Conservation (phyloP, 2,888 invertebrate species). For the Agonopterix alstromeriana region DNA sequence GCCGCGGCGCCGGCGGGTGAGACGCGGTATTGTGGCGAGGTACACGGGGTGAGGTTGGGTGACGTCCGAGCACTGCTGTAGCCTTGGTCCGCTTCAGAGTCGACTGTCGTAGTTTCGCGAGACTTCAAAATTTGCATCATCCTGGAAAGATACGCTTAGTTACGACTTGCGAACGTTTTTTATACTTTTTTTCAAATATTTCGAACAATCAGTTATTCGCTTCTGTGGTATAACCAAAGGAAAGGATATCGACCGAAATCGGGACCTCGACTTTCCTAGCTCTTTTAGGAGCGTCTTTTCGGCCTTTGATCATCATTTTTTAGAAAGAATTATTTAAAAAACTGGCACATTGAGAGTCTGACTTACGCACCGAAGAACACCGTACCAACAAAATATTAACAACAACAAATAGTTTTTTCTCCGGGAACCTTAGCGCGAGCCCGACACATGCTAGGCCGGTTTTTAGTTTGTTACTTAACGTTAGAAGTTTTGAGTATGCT, state of each 20-base stretch:
- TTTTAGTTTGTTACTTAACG: background rate
- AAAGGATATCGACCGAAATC: constrained; percentile 30
- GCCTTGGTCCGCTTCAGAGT: constrained; percentile 43
- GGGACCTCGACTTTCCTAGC: constrained; percentile 56
- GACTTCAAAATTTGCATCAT: constrained; percentile 67
- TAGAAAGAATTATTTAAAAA: background rate
- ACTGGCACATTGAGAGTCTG: too few species aligned
- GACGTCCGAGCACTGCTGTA: constrained; percentile 60
- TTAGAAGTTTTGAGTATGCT: background rate
- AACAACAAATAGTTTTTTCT: too few species aligned
- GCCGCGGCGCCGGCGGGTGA: background rate
- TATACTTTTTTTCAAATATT: background rate
- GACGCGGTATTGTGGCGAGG: constrained; percentile 28
- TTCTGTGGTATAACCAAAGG: constrained; percentile 57
- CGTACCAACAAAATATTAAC: too few species aligned
- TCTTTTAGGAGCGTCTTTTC: constrained; percentile 36
- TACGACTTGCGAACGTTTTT: too few species aligned
- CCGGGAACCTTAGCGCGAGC: too few species aligned
- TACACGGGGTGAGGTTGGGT: constrained; percentile 49
- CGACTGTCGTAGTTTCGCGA: constrained; percentile 30
- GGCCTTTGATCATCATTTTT: constrained; percentile 58
- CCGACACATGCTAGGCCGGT: too few species aligned
- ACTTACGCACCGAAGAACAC: too few species aligned
- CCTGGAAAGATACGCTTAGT: constrained; percentile 26
- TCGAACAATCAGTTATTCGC: constrained; percentile 30